A percentile compares a stretch with the other conserved stretches of the same genome.
Conservation (phyloP, 2,888 invertebrate species). For the Chymomyza caudatula region DNA sequence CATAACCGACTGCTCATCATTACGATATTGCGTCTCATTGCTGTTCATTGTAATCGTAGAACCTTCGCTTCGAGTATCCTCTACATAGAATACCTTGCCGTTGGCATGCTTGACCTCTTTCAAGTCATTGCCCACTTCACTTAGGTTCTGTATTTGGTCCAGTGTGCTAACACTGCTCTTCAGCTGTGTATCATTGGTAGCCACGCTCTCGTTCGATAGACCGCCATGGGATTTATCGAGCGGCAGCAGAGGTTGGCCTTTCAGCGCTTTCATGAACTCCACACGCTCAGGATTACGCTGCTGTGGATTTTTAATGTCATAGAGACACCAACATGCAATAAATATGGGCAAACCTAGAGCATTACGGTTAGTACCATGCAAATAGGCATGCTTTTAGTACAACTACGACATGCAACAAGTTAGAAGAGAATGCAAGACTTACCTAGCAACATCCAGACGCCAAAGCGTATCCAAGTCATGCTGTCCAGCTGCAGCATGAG, state of each 20-base stretch:
- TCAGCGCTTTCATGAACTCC: conserved; percentile 51
- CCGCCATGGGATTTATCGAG: conserved; percentile 17
- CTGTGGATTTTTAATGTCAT: conserved; percentile 61
- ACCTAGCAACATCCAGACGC: conserved; percentile 90
- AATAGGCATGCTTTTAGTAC: conserved; percentile 52
- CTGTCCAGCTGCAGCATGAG: conserved; percentile 88
- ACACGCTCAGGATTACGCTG: conserved; percentile 61
- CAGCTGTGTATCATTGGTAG: conserved; percentile 38
- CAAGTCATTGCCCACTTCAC: conserved; percentile 65
- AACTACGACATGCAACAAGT: conserved; percentile 36
- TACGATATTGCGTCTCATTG: conserved; percentile 33
- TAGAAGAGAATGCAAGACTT: conserved; percentile 65
- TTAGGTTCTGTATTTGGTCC: conserved; percentile 71
- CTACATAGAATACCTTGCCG: conserved; percentile 72
- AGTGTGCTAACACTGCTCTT: conserved; percentile 53
- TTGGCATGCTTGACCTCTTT: conserved; percentile 72
- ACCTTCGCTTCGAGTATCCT: conserved; percentile 57
- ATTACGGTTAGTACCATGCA: conserved; percentile 29
- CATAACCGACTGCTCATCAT: conserved; percentile 73
- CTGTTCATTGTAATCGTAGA: conserved; percentile 27
- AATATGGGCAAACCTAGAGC: conserved; percentile 72
- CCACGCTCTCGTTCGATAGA: conserved; percentile 38
- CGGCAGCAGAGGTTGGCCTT: not conserved
- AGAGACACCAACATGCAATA: conserved; percentile 72
- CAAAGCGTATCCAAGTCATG: conserved; percentile 90